Evolutionary conservation across 2,797 vertebrate species (phyloP).

Genomic region (Vireo griseus): DNA sequence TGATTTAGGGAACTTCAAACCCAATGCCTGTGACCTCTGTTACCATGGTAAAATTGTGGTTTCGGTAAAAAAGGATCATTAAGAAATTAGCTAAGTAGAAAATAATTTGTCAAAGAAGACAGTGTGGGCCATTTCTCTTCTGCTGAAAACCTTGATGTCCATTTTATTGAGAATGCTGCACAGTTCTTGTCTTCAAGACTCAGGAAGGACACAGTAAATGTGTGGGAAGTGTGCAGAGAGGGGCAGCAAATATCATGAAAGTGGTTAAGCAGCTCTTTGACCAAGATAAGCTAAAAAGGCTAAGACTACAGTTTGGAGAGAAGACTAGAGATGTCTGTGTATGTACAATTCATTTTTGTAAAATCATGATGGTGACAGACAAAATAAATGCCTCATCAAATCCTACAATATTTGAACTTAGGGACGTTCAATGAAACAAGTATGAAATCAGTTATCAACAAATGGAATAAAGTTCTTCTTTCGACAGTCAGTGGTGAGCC

Average conservation of each 20-base stretch:
- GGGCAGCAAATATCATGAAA: background rate
- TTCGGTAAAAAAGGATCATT: background rate
- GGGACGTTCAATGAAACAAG: background rate
- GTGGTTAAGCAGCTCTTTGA: background rate
- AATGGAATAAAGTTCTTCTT: background rate
- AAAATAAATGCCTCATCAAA: background rate
- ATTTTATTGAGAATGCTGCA: background rate
- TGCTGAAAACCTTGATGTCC: background rate
- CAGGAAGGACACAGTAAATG: background rate
- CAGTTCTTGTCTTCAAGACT: background rate
- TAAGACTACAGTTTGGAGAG: background rate
- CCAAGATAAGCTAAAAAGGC: background rate
- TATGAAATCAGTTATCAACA: background rate
- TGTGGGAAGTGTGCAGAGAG: background rate
- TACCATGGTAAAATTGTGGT: background rate
- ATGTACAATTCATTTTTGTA: background rate
- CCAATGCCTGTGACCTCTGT: background rate
- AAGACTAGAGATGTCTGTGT: background rate
- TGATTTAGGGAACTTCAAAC: background rate
- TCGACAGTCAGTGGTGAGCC: background rate
- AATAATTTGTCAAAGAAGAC: background rate
- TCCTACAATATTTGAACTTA: background rate
- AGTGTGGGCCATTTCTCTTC: background rate
- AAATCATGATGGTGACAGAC: background rate
- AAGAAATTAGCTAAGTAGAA: background rate